Evolutionary conservation across 1,140 invertebrate genomes (phyloP).

Genomic region (Camponotus pennsylvanicus): DNA sequence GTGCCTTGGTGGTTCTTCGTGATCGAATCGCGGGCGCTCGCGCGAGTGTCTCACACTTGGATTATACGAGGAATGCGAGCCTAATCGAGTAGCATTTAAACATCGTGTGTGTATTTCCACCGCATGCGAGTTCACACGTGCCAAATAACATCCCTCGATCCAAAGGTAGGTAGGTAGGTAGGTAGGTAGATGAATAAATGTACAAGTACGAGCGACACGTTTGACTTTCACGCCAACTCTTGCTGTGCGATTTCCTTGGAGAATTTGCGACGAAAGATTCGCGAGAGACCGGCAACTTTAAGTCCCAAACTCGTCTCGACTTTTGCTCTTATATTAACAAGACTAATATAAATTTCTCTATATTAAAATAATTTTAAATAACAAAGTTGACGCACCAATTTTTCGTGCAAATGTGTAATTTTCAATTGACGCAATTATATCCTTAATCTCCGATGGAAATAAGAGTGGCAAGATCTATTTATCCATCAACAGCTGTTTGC

Average conservation of each 20-base stretch:
- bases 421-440: neutral
- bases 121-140: neutral
- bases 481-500: neutral
- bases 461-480: neutral
- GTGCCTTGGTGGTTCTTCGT: neutral
- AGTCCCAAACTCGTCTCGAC: neutral
- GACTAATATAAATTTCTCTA: neutral
- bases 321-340: too few relatives aligned
- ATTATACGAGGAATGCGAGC: conserved; percentile 10
- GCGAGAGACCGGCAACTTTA: neutral
- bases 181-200: too few relatives aligned
- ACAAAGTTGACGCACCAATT: neutral
- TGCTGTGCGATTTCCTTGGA: neutral
- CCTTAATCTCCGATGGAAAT: neutral
- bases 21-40: neutral
- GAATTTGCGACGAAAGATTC: conserved; percentile 1
- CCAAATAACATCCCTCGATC: neutral
- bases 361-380: neutral
- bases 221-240: conserved; percentile 46
- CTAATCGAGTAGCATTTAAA: neutral
- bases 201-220: neutral
- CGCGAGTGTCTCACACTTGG: conserved; percentile 10
- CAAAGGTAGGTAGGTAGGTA: neutral
- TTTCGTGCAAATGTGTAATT: too few relatives aligned
- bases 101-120: conserved; percentile 11